Evolutionary conservation across 2,888 invertebrate species (phyloP).

Genomic region (Parnassius mnemosyne): DNA sequence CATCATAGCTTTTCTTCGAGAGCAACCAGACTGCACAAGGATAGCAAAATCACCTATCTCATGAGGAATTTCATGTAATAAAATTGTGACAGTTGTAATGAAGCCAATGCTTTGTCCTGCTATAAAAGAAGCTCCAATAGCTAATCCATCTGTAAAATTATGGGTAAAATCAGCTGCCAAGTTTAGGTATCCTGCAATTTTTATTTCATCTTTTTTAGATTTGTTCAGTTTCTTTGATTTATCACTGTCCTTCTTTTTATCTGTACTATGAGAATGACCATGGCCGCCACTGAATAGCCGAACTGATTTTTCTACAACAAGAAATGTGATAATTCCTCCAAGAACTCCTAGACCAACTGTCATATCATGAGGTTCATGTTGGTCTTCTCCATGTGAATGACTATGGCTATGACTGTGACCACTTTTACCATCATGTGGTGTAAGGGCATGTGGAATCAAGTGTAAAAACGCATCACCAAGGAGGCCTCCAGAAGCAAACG

Average conservation of each 20-base stretch:
- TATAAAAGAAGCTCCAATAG: constrained; percentile 98
- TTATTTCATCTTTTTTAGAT: constrained; percentile 69
- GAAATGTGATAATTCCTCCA: constrained; percentile 94
- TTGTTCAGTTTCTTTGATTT: constrained; percentile 61
- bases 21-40: constrained; percentile 97
- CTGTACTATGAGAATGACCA: constrained; percentile 85
- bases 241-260: constrained; percentile 67
- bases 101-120: constrained; percentile 93
- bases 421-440: constrained; percentile 40
- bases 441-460: constrained; percentile 96
- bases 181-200: constrained; percentile 92
- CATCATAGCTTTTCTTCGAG: constrained; percentile 95
- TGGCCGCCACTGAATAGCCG: constrained; percentile 92
- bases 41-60: constrained; percentile 99
- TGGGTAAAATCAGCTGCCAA: constrained; percentile 99
- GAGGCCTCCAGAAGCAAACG: constrained; percentile 97
- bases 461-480: constrained; percentile 99
- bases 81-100: constrained; percentile 96
- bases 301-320: constrained; percentile 96
- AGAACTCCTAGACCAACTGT: constrained; percentile 97
- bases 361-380: constrained; percentile 86
- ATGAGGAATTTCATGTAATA: constrained; percentile 99
- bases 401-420: constrained; percentile 76
- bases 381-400: constrained; percentile 75
- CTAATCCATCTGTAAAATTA: constrained; percentile 99